Evolutionary conservation across 2,888 invertebrate genomes (phyloP), one percentile per base, ranked within the genome.

Genomic region (Dynastes tityus): DNA sequence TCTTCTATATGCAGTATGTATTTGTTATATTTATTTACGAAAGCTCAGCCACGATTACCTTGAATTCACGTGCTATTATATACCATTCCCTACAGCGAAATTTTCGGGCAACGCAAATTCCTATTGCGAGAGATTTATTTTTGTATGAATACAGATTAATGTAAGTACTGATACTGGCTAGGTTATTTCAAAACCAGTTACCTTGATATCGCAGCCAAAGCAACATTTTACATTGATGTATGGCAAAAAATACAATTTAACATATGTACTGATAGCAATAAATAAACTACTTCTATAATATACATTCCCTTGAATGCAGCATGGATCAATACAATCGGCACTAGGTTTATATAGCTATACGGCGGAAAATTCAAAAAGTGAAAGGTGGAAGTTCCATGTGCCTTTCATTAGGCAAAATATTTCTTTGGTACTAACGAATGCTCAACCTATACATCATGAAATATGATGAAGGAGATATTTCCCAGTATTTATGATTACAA

Each of bases 121-220:
- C 68, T 51, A 68, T 68, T 68, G 68, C 68, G 27, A 51, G 49
- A 22, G 51, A 68, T 68, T 68, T 68, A 68, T 68, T 51, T 68
- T 51, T 40, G 40, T 27, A 13, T 37, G 37, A 40, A 73, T 73
- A 58, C 16, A 32, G 37, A 71, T 58, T 40, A 58, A 40, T 73
- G 61, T 37, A 55, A 27, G 55, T 58, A n/a, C 40, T 73, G 27
- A 73, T 58, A 61, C 9, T 58, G 37, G 67, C 55, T 67, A 53
- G n/a, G 32, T 67, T 67, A 76, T 76, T 67, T 76, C 55, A 58
- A 76, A 76, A 76, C 58, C 55, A 76, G 67, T 76, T 55, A 76
- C 76, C 76, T 65, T 65, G 76, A 11, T 32, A 55, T 55, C 16
- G n/a, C 16, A 68, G 65, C 40, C 76, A 58, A 65, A 5, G 53